These are phyloP conservation scores for Hemibagrus guttatus DNA, from an alignment of 2,797 vertebrate genomes.

Conservation along the genomic window DNA sequence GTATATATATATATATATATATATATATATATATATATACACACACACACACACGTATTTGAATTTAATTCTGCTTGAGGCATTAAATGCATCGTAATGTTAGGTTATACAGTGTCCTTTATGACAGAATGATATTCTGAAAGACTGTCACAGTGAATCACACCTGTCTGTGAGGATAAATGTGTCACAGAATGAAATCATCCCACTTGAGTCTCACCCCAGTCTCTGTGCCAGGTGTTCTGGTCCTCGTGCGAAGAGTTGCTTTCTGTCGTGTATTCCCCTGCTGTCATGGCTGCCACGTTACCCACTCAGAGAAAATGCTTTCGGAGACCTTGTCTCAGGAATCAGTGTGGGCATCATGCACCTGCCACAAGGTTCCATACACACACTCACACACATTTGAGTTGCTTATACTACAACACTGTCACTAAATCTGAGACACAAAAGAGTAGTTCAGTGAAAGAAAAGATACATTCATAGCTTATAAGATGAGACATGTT, in stretches of 20 bases:
- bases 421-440: background rate
- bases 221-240: conserved; percentile 74
- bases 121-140: background rate
- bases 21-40: too few relatives aligned
- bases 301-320: conserved; percentile 84
- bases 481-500: background rate
- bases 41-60: too few relatives aligned
- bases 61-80: background rate
- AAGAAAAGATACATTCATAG: background rate
- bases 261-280: conserved; percentile 77
- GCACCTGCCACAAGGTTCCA: conserved; percentile 84
- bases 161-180: background rate
- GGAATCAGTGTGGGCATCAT: conserved; percentile 90
- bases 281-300: conserved; percentile 85
- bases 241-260: conserved; percentile 66
- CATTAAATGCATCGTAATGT: background rate
- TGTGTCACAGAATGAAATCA: conserved; percentile 7
- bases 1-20: too few relatives aligned
- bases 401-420: background rate
- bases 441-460: background rate
- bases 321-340: conserved; percentile 84
- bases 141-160: background rate
- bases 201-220: conserved; percentile 6
- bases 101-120: background rate
- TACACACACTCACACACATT: background rate